A percentile compares a stretch with the other conserved stretches of the same genome.
Evolutionary conservation across 2,113 vertebrate species (phyloP).

Genomic region (Leptocoma aspasia): DNA sequence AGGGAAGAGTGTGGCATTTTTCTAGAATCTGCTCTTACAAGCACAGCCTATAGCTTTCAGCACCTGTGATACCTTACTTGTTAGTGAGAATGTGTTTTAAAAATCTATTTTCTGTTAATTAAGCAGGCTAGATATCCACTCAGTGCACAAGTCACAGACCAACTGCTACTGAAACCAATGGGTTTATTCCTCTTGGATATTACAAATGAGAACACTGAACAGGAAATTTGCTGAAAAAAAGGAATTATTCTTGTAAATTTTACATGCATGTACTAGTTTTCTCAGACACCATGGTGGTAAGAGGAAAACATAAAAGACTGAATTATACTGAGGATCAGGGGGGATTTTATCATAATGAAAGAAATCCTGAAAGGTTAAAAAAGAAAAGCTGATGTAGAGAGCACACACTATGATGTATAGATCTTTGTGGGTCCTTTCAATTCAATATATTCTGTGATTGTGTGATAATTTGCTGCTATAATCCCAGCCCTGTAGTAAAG

Average conservation of each 20-base stretch:
- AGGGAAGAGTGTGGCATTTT: background rate
- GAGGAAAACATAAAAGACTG: background rate
- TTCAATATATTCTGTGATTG: background rate
- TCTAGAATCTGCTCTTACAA: background rate
- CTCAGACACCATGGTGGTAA: background rate
- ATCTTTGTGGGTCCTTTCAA: background rate
- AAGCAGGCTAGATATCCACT: background rate
- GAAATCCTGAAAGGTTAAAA: background rate
- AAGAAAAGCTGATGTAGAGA: background rate
- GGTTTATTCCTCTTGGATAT: background rate
- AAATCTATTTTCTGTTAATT: background rate
- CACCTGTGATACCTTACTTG: background rate
- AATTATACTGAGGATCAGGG: background rate
- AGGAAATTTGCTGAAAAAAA: background rate
- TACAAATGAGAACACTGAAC: background rate
- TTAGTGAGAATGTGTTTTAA: background rate
- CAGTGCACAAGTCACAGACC: background rate
- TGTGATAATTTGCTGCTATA: background rate
- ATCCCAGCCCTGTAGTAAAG: background rate
- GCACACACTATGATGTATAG: background rate
- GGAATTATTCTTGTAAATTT: background rate
- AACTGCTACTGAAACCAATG: background rate
- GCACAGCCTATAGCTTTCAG: background rate
- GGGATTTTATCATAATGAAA: background rate
- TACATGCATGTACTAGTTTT: background rate